Evolutionary conservation across 2,888 invertebrate genomes (phyloP), one percentile per base, ranked within the genome.

Genomic region (Rhingia rostrata): DNA sequence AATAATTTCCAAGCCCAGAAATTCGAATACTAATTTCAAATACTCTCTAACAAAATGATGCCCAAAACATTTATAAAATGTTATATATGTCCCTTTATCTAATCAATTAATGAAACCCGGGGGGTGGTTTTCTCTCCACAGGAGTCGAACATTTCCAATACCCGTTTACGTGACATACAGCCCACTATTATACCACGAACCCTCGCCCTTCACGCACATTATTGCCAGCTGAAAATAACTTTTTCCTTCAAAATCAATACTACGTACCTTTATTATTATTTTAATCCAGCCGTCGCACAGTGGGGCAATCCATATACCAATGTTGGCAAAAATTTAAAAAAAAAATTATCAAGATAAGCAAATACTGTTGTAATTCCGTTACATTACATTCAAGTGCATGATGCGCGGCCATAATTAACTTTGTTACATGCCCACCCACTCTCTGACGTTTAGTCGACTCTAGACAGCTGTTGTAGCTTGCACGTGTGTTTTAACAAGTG

Each of bases 221-320:
- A 77, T 63, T 73, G 37, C 73, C 41, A 73, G 66, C 67, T 67
- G 22, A 78, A 83, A 83, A 83, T 83, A 83, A 47, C 67, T 63
- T 58, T 45, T 22, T 32, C 73, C 63, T 37, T 61, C 41, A 78
- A 83, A 83, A 83, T 83, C 83, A 83, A 83, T 83, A 83, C 63
- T 66, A 73, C 77, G 49, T 67, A 77, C 45, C 49, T 73, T 78
- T 73, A 73, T 82, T 72, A 82, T 83, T 69, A 83, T 83, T 83
- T 69, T 41, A 73, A 83, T 83, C 78, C 69, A 78, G 78, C 74
- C 69, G 53, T 49, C 43, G 53, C n/a, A n/a, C n/a, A n/a, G n/a
- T n/a, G n/a, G n/a, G n/a, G n/a, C n/a, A n/a, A n/a, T n/a, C n/a
- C n/a, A n/a, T n/a, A n/a, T n/a, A n/a, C n/a, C n/a, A n/a, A n/a